These are phyloP conservation scores for Trematomus loennbergii DNA, from an alignment of 2,113 vertebrate genomes.

Conservation along the genomic window DNA sequence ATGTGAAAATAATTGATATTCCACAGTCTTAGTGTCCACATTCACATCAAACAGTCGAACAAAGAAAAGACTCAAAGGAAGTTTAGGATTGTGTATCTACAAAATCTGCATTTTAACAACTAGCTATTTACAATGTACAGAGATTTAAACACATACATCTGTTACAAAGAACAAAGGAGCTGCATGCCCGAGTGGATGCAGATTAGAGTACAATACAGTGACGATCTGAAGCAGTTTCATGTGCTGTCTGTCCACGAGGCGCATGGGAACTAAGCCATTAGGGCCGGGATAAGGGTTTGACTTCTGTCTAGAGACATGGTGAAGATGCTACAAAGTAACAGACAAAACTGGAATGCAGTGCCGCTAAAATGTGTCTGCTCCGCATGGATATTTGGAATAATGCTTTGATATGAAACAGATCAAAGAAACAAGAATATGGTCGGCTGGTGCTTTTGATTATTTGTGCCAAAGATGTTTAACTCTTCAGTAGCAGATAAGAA, in stretches of 20 bases:
- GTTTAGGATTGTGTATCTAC: slow-evolving; percentile 90
- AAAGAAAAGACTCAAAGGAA: slow-evolving; percentile 71
- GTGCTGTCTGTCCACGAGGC: slow-evolving; percentile 1
- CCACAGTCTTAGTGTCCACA: slow-evolving; percentile 43
- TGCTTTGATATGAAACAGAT: background rate
- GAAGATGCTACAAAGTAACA: background rate
- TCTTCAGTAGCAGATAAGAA: background rate
- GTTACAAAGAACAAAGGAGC: slow-evolving; percentile 81
- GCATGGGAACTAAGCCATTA: background rate
- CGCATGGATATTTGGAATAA: slow-evolving; percentile 2
- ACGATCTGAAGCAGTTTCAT: slow-evolving; percentile 7
- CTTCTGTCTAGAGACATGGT: background rate
- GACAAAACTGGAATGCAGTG: slow-evolving; percentile 3
- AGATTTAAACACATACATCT: slow-evolving; percentile 88
- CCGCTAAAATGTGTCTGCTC: background rate
- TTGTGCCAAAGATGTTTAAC: slow-evolving; percentile 14
- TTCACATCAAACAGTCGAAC: slow-evolving; percentile 61
- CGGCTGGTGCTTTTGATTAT: background rate
- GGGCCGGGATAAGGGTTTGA: background rate
- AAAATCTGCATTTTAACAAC: slow-evolving; percentile 90
- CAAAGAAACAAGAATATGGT: background rate
- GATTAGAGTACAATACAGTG: slow-evolving; percentile 81
- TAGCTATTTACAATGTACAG: slow-evolving; percentile 95
- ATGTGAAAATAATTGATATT: slow-evolving; percentile 42
- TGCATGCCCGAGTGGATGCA: slow-evolving; percentile 82